Evolutionary conservation across 2,797 vertebrate genomes (phyloP).

Genomic region (Otolemur crassicaudatus): DNA sequence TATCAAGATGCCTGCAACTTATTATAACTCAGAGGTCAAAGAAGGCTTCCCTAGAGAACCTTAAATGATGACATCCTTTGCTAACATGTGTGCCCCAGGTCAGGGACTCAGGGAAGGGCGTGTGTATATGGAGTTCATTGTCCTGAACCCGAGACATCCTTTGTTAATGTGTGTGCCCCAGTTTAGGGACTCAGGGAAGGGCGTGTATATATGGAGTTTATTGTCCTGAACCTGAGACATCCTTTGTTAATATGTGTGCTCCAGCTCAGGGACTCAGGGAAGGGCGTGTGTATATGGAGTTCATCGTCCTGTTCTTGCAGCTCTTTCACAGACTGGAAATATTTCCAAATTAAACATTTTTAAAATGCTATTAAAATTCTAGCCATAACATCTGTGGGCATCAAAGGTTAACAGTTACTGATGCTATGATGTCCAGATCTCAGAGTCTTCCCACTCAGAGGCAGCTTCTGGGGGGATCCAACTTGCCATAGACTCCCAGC

Average conservation of each 20-base stretch:
- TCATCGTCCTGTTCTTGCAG: neutral
- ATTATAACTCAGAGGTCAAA: neutral
- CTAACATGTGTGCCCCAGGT: no score
- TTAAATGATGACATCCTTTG: neutral
- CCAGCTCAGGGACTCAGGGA: neutral
- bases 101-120: neutral
- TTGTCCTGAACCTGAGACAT: no score
- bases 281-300: fast-evolving
- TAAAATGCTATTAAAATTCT: neutral
- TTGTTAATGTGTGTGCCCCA: no score
- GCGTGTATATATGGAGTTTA: fast-evolving
- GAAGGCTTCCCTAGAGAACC: neutral
- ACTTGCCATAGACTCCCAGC: neutral
- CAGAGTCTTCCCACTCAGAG: neutral
- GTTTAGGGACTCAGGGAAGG: neutral
- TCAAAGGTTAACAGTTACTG: neutral
- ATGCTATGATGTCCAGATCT: neutral
- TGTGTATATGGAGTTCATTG: fast-evolving
- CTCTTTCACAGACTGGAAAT: neutral
- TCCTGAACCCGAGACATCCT: no score
- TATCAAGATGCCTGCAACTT: fast-evolving
- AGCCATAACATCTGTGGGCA: fast-evolving
- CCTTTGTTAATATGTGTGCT: fast-evolving
- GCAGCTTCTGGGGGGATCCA: neutral
- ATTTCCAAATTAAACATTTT: neutral